Evolutionary conservation across 2,888 invertebrate species (phyloP).

Genomic region (Elysia crispata): DNA sequence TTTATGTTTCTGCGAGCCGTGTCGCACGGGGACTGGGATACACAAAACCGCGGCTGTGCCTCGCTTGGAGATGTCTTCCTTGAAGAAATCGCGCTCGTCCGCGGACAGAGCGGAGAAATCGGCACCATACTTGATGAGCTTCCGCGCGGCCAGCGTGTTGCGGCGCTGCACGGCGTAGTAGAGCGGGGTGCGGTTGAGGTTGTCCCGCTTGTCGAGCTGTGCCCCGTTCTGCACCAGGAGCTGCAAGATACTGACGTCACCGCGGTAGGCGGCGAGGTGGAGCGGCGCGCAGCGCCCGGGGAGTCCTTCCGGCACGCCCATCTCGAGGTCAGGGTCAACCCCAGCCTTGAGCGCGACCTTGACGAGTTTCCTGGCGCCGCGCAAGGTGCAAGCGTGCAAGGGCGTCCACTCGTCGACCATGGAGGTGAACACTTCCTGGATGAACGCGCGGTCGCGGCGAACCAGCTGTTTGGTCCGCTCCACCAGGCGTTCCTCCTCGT

Average conservation of each 20-base stretch:
- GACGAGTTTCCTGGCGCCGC: constrained; percentile 66
- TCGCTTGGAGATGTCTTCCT: constrained; percentile 41
- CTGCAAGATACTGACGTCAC: constrained; percentile 68
- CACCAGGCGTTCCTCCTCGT: constrained; percentile 64
- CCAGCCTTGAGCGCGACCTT: constrained; percentile 64
- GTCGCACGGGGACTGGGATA: constrained; percentile 39
- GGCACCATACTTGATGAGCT: constrained; percentile 66
- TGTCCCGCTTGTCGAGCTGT: constrained; percentile 59
- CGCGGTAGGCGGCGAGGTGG: constrained; percentile 70
- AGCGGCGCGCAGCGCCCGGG: constrained; percentile 66
- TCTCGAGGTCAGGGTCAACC: constrained; percentile 63
- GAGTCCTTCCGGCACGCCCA: constrained; percentile 67
- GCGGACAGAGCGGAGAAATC: constrained; percentile 53
- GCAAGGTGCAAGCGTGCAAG: constrained; percentile 68
- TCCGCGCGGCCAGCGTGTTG: constrained; percentile 64
- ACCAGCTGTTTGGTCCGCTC: constrained; percentile 60
- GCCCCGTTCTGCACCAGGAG: constrained; percentile 63
- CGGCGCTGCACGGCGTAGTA: constrained; percentile 62
- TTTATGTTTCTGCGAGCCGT: constrained; percentile 11
- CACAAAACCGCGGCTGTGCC: constrained; percentile 46
- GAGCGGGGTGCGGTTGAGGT: constrained; percentile 58
- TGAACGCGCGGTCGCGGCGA: constrained; percentile 58
- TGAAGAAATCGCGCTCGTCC: constrained; percentile 50
- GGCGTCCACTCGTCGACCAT: constrained; percentile 70
- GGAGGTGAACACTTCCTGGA: constrained; percentile 59